Evolutionary conservation across 2,113 vertebrate species (phyloP).

Genomic region (Condylura cristata): DNA sequence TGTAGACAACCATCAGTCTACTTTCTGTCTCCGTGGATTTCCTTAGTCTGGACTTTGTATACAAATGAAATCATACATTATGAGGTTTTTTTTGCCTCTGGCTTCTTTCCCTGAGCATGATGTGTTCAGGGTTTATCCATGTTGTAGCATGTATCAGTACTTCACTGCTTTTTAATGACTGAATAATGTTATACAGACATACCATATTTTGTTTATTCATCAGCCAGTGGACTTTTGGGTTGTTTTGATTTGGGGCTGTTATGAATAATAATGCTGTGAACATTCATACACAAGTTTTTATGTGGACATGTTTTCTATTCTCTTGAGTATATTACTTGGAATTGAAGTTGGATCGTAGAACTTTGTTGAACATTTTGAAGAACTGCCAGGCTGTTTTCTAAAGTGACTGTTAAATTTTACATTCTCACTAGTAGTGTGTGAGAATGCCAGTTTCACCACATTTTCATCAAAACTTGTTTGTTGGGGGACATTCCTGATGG

Average conservation of each 20-base stretch:
- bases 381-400: background rate
- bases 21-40: background rate
- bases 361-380: background rate
- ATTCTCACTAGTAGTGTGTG: background rate
- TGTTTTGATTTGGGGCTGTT: background rate
- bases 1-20: background rate
- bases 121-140: background rate
- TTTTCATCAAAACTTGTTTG: background rate
- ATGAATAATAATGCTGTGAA: background rate
- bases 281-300: slow-evolving; percentile 10
- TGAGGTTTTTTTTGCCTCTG: background rate
- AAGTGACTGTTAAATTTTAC: background rate
- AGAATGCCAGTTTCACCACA: background rate
- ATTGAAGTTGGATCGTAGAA: background rate
- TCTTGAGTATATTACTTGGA: background rate
- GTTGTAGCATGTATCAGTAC: background rate
- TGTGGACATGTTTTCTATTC: background rate
- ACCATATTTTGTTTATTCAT: slow-evolving; percentile 2
- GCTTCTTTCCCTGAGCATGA: background rate
- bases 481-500: no score
- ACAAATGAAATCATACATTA: background rate
- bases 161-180: background rate
- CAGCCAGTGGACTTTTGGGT: background rate
- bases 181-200: background rate
- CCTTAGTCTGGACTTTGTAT: background rate